Percentiles rank a stretch among this genome's conserved stretches.
phyloP scores from a whole-genome alignment of 2,113 vertebrate genomes.

The Misgurnus mizolepis region DNA sequence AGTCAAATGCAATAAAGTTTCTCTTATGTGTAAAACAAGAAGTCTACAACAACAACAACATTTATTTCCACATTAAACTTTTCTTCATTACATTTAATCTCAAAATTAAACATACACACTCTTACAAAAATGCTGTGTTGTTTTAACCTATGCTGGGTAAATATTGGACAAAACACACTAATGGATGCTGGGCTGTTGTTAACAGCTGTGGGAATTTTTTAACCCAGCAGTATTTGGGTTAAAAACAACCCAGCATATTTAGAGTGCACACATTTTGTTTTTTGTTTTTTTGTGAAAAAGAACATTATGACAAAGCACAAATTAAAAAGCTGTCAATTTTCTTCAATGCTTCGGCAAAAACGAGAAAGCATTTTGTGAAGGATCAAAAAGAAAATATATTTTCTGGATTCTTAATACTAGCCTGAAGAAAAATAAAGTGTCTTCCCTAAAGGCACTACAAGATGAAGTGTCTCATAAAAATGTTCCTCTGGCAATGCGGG shows the following conservation, averaged over 20 bases:
- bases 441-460: not conserved
- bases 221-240: too few species aligned
- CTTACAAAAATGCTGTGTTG: too few species aligned
- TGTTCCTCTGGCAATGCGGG: not conserved
- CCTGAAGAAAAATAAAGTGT: not conserved
- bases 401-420: not conserved
- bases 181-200: too few species aligned
- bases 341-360: not conserved
- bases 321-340: not conserved
- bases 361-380: not conserved
- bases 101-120: not conserved
- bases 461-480: not conserved
- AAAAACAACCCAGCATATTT: too few species aligned
- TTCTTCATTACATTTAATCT: not conserved
- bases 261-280: too few species aligned
- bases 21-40: not conserved
- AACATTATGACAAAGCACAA: not conserved
- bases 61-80: not conserved
- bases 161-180: too few species aligned
- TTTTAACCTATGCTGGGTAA: too few species aligned
- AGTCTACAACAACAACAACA: not conserved
- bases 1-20: slow-evolving; percentile 3
- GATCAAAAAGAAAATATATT: not conserved
- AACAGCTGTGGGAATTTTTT: too few species aligned
- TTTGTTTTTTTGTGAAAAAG: not conserved